A percentile compares a stretch with the other conserved stretches of the same genome.
Evolutionary conservation across 2,888 invertebrate genomes (phyloP).

Genomic region (Mimachlamys varia): DNA sequence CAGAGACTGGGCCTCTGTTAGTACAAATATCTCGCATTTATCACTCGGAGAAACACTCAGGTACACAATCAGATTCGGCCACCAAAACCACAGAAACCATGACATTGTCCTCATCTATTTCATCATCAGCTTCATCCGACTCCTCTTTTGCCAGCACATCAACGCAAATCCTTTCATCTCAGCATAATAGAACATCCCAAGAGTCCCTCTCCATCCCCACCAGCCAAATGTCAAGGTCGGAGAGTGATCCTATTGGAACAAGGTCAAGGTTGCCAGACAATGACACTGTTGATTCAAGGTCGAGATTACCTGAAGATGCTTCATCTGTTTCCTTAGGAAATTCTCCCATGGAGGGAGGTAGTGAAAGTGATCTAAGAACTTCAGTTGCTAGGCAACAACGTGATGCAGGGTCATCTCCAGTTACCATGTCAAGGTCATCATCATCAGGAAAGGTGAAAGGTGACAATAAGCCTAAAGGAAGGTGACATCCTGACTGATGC

Average conservation of each 20-base stretch:
- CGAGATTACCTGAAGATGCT: neutral
- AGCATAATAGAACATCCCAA: slow-evolving; percentile 22
- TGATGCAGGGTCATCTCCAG: slow-evolving; percentile 14
- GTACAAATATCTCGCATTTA: slow-evolving; percentile 86
- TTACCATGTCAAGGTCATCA: slow-evolving; percentile 24
- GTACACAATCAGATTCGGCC: slow-evolving; percentile 33
- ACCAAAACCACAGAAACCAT: neutral
- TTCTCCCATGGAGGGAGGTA: neutral
- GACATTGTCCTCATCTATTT: slow-evolving; percentile 9
- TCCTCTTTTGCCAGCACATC: slow-evolving; percentile 21
- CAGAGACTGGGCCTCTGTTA: slow-evolving; percentile 87
- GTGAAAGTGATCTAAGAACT: slow-evolving; percentile 3
- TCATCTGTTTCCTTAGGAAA: neutral
- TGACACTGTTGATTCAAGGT: neutral
- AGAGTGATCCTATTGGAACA: slow-evolving; percentile 13
- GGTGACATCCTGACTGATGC: neutral
- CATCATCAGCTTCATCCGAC: neutral
- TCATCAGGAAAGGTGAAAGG: slow-evolving; percentile 23
- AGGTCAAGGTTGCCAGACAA: neutral
- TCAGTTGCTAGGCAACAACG: slow-evolving; percentile 22
- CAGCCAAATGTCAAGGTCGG: slow-evolving; percentile 21
- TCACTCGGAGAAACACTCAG: slow-evolving; percentile 78
- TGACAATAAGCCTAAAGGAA: neutral
- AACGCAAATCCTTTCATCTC: slow-evolving; percentile 23
- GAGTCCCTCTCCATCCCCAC: neutral